phyloP scores from a whole-genome alignment of 2,888 invertebrate genomes.

The Drosophila paranaensis region DNA sequence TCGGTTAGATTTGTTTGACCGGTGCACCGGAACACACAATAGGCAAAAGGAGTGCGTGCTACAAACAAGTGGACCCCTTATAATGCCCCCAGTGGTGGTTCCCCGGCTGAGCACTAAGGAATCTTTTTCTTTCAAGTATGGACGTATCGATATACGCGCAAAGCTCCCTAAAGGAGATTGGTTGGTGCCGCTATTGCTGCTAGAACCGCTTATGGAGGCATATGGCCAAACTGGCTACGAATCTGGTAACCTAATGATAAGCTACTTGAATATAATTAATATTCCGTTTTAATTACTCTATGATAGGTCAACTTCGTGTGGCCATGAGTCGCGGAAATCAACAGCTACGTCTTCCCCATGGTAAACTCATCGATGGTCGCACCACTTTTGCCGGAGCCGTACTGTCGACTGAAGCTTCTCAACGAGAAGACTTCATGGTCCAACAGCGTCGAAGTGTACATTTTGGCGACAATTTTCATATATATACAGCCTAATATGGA shows the following conservation, averaged over 20 bases:
- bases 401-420: conserved; percentile 68
- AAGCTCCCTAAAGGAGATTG: conserved; percentile 91
- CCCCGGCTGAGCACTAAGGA: conserved; percentile 88
- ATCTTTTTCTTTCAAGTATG: conserved; percentile 89
- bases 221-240: conserved; percentile 86
- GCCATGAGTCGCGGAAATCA: conserved; percentile 89
- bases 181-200: conserved; percentile 89
- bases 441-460: conserved; percentile 78
- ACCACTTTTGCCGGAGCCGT: conserved; percentile 77
- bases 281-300: not conserved
- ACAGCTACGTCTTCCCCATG: conserved; percentile 52
- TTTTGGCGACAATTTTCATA: conserved; percentile 88
- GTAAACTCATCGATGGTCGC: conserved; percentile 74
- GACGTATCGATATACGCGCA: conserved; percentile 89
- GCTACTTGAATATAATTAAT: not conserved
- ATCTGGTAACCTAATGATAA: conserved; percentile 29
- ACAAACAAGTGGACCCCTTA: conserved; percentile 69
- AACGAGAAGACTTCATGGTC: conserved; percentile 60
- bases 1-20: conserved; percentile 80
- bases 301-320: conserved; percentile 87
- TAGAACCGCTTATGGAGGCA: conserved; percentile 86
- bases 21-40: conserved; percentile 74
- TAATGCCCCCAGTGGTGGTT: conserved; percentile 89
- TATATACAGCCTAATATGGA: conserved; percentile 90
- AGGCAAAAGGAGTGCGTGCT: conserved; percentile 76